Conservation (phyloP, 2,797 vertebrate species). For the Sibirionetta formosa region DNA sequence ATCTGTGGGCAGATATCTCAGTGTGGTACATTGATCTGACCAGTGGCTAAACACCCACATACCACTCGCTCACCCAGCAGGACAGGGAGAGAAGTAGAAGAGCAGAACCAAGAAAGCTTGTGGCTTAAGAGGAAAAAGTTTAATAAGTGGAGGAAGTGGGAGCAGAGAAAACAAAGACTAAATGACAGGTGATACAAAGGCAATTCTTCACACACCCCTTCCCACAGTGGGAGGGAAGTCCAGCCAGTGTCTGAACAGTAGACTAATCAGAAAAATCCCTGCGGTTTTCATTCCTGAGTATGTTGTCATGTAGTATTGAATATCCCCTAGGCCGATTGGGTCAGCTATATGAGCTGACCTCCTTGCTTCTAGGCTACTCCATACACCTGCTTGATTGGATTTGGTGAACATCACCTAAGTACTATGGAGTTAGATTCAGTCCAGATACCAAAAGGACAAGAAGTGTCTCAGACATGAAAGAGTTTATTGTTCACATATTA, state of each 20-base stretch:
- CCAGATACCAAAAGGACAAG: no score
- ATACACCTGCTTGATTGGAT: neutral
- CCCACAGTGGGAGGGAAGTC: neutral
- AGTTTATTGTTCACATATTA: neutral
- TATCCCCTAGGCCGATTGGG: neutral
- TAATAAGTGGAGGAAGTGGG: neutral
- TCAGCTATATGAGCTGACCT: neutral
- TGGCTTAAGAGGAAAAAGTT: neutral
- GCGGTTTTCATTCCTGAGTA: neutral
- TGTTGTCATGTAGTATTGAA: neutral
- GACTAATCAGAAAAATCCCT: neutral
- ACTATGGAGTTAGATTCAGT: no score
- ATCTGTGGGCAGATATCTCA: neutral
- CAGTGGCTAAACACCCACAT: neutral
- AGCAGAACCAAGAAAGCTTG: neutral
- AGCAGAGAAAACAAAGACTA: neutral
- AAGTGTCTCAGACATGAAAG: neutral
- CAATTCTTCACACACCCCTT: neutral
- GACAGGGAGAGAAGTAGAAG: neutral
- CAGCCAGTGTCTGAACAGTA: neutral
- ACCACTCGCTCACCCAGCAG: neutral
- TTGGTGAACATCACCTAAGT: no score
- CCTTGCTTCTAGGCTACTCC: neutral
- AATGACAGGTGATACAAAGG: neutral
- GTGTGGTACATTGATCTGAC: rapidly evolving